Percentiles rank a stretch among this genome's conserved stretches.
Conservation (phyloP, 2,113 vertebrate genomes). For the Microcebus griseorufus region DNA sequence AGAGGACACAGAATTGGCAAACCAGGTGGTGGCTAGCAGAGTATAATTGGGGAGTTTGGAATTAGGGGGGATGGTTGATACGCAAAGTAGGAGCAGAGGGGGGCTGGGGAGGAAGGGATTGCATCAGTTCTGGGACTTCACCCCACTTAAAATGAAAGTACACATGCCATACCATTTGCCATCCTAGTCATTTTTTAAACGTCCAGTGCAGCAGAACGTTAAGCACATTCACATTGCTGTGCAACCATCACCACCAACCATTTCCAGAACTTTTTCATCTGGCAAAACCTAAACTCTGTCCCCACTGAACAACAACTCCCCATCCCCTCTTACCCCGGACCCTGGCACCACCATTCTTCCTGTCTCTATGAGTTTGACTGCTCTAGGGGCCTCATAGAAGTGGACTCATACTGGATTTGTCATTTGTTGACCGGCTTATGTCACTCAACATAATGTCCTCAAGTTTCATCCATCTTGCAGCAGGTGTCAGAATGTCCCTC, state of each 20-base stretch:
- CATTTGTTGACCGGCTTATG: background rate
- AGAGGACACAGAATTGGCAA: background rate
- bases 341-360: background rate
- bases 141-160: background rate
- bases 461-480: rapidly evolving
- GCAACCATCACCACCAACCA: background rate
- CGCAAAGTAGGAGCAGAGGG: background rate
- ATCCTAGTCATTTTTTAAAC: background rate
- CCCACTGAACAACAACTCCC: background rate
- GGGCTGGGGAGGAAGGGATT: background rate
- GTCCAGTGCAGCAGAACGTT: background rate
- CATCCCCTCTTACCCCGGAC: too few relatives aligned
- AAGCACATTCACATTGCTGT: rapidly evolving
- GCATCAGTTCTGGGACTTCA: background rate
- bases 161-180: background rate
- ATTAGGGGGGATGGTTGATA: background rate
- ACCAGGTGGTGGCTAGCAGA: background rate
- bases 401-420: too few relatives aligned
- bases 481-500: background rate
- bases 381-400: background rate
- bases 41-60: background rate
- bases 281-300: background rate
- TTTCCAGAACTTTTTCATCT: background rate
- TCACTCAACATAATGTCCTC: background rate
- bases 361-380: background rate